Evolutionary conservation across 2,113 vertebrate species (phyloP), one percentile per base, ranked within the genome.

Genomic region (Corythaixoides concolor): DNA sequence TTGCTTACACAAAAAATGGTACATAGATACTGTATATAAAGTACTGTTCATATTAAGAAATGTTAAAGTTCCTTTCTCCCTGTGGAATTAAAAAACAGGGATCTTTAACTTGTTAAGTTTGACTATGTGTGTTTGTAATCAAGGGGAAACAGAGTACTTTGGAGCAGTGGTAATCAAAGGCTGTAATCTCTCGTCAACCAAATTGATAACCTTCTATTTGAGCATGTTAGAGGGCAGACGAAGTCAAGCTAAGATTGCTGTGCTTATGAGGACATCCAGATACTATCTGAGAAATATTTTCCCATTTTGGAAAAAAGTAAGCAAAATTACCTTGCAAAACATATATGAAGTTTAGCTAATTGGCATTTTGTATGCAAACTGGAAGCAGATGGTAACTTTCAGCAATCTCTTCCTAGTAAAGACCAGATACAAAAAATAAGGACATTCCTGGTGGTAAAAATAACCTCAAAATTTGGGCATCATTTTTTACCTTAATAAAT

Each of bases 331-430:
- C 89, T 97, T 97, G 88, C 86, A 97, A 98, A 98, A 97, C 97
- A 97, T 93, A 98, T 97, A 97, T 95, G 97, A 98, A 96, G 96
- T 97, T 92, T 89, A 97, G 97, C 98, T 98, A 98, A 98, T 98
- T 97, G 98, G 94, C 96, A 97, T 97, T 98, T 98, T 98, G 97
- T 93, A 96, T 98, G 98, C 97, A 96, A 98, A 98, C 95, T 92
- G 80, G 97, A 98, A 99, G 98, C 98, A 99, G 97, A 98, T 99
- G 98, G 98, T 97, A 98, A 97, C 93, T 91, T 93, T 98, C 97
- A 97, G 98, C 97, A 98, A 95, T 97, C 96, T 98, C 97, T 96
- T 98, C 97, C 97, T 97, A 97, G 97, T 96, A 91, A 96, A 98
- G 96, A 97, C 55, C 85, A 96, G 93, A 88, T 97, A 96, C 50